A percentile compares a stretch with the other conserved stretches of the same genome.
Evolutionary conservation across 1,140 invertebrate species (phyloP).

Genomic region (Drosophila bifasciata): DNA sequence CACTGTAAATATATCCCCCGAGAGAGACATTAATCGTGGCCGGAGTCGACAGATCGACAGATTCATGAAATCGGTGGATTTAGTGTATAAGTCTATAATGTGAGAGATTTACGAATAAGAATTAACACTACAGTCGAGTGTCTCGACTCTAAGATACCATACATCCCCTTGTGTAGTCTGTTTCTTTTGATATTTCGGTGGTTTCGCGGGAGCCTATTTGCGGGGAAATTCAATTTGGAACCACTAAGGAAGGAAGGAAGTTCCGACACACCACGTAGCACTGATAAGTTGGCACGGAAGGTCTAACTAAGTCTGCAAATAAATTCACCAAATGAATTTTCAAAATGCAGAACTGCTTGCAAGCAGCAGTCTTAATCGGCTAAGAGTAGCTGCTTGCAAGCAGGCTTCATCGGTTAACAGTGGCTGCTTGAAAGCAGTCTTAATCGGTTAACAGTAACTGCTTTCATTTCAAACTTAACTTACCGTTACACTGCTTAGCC

Average conservation of each 20-base stretch:
- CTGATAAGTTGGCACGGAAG: no score
- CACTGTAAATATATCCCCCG: slow-evolving; percentile 19
- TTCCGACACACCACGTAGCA: no score
- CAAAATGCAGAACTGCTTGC: slow-evolving; percentile 3
- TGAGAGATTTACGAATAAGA: slow-evolving; percentile 48
- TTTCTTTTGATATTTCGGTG: background rate
- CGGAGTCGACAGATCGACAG: slow-evolving; percentile 37
- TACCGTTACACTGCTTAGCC: slow-evolving; percentile 10
- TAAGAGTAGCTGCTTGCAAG: background rate
- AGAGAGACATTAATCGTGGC: slow-evolving; percentile 22
- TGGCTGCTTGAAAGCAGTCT: background rate
- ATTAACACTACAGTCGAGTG: slow-evolving; percentile 26
- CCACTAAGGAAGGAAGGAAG: no score
- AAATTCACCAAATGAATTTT: no score
- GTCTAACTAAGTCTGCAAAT: no score
- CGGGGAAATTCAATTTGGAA: no score
- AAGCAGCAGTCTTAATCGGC: background rate
- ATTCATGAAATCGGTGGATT: slow-evolving; percentile 21
- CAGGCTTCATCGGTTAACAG: background rate
- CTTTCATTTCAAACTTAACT: no score
- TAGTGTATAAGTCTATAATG: slow-evolving; percentile 51
- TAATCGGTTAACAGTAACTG: background rate
- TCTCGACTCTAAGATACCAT: slow-evolving; percentile 39
- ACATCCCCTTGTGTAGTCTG: background rate
- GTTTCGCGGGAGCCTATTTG: no score